Percentiles rank a stretch among this genome's conserved stretches.
These are phyloP conservation scores for Tenualosa ilisha DNA, from an alignment of 2,797 vertebrate genomes.

Conservation along the genomic window DNA sequence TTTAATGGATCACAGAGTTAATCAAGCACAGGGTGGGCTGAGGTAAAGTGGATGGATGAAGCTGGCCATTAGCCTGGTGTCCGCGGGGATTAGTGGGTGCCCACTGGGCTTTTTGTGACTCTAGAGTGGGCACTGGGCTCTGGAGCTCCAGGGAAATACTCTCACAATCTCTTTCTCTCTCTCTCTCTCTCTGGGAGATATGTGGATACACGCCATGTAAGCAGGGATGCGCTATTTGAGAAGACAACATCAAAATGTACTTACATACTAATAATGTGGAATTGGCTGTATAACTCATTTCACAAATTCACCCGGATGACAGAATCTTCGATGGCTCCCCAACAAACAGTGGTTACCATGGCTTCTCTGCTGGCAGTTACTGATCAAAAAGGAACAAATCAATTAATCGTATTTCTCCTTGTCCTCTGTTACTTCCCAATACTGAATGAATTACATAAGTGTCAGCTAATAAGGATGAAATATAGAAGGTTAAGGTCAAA, in stretches of 20 bases:
- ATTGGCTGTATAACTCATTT: neutral
- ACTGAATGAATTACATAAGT: neutral
- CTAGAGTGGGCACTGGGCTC: neutral
- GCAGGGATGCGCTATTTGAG: neutral
- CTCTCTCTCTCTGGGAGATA: neutral
- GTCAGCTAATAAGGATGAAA: neutral
- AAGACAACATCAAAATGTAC: neutral
- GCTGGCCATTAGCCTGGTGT: constrained; percentile 10
- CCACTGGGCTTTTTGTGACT: neutral
- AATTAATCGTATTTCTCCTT: neutral
- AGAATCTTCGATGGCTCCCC: neutral
- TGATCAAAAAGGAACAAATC: neutral
- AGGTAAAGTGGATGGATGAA: constrained; percentile 16
- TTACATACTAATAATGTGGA: neutral
- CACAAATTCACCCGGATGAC: neutral
- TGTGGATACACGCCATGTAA: neutral
- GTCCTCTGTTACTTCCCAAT: neutral
- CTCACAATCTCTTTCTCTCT: neutral
- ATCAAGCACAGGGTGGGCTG: neutral
- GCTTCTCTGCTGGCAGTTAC: neutral
- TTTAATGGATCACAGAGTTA: constrained; percentile 6
- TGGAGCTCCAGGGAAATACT: neutral
- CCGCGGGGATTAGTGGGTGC: neutral
- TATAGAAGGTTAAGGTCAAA: neutral
- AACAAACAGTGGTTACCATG: neutral